Evolutionary conservation across 1,140 invertebrate genomes (phyloP).

Genomic region (Macrosteles quadrilineatus): DNA sequence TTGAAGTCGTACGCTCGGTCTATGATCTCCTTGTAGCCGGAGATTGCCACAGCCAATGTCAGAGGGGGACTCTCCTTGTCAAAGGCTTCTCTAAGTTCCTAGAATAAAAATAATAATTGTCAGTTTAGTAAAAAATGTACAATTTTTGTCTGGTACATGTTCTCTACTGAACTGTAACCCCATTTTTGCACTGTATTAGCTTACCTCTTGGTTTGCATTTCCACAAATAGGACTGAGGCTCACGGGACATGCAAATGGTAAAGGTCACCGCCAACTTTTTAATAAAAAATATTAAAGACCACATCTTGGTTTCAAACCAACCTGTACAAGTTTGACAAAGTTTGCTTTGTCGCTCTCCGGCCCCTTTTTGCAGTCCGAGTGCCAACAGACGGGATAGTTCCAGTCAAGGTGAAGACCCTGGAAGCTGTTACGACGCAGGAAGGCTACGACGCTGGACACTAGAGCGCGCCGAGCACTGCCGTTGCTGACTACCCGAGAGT

Average conservation of each 20-base stretch:
- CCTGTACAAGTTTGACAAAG: slow-evolving; percentile 72
- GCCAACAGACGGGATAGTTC: slow-evolving; percentile 92
- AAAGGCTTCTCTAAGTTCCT: slow-evolving; percentile 79
- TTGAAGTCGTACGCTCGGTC: slow-evolving; percentile 78
- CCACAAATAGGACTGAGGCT: too few relatives aligned
- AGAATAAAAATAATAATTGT: too few relatives aligned
- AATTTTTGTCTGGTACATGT: too few relatives aligned
- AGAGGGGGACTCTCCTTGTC: slow-evolving; percentile 65
- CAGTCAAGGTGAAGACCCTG: slow-evolving; percentile 84
- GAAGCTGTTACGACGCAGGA: slow-evolving; percentile 73
- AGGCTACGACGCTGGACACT: slow-evolving; percentile 64
- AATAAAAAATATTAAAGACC: too few relatives aligned
- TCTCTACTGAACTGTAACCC: too few relatives aligned
- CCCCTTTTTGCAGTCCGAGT: slow-evolving; percentile 82
- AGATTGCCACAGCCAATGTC: slow-evolving; percentile 78
- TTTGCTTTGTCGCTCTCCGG: slow-evolving; percentile 73
- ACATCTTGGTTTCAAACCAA: too few relatives aligned
- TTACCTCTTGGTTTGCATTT: too few relatives aligned
- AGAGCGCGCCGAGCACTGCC: slow-evolving; percentile 62
- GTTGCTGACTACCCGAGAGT: slow-evolving; percentile 71
- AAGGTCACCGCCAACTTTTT: too few relatives aligned
- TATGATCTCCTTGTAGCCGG: slow-evolving; percentile 88
- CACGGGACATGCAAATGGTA: too few relatives aligned
- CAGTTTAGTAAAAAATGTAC: too few relatives aligned
- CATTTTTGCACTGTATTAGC: too few relatives aligned